Evolutionary conservation across 2,888 invertebrate genomes (phyloP), one percentile per base, ranked within the genome.

Genomic region (Temnothorax rugatulus): DNA sequence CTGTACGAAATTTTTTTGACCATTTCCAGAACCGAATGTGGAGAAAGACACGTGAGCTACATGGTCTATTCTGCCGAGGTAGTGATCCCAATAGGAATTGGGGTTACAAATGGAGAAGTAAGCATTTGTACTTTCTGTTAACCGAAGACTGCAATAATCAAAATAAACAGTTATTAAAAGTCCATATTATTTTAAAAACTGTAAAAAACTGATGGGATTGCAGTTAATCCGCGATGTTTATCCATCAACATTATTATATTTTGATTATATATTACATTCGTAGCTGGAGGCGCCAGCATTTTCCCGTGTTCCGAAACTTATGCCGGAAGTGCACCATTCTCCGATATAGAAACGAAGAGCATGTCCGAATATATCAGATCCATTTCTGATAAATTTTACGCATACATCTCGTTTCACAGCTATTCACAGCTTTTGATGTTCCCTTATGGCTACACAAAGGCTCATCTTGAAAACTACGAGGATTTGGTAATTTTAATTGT

Each of bases 11-110:
- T 25, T 47, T 15, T 21, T 68, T 74, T 11, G 3, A 61, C 1
- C 3, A 34, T 8, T 83, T 95, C 13, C 88, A 96, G 96, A 95
- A 96, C 86, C 96, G 97, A 82, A 87, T 97, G 92, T 97, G 97
- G 97, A 95, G 97, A 25, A 97, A 97, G 92, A 97, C 97, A 8
- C 75, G 95, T 94, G 74, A 95, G 95, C 71, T 95, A 95, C 47
- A 95, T 94, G 18, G 59, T 74, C 0, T 4, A 0, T 0, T 86
- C 3, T 96, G 97, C 88, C 94, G 94, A 84, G 98, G 98, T 4
- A 96, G 96, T 0, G 98, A 98, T 94, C 96, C 97, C 0, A 98
- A 98, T 93, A 96, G 98, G 85, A 98, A 98, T 93, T 98, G 97
- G 97, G 96, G 96, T 85, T 96, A 95, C 92, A 96, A 96, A 87